A percentile compares a stretch with the other conserved stretches of the same genome.
Evolutionary conservation across 1,140 invertebrate species (phyloP).

Genomic region (Archegozetes longisetosus): DNA sequence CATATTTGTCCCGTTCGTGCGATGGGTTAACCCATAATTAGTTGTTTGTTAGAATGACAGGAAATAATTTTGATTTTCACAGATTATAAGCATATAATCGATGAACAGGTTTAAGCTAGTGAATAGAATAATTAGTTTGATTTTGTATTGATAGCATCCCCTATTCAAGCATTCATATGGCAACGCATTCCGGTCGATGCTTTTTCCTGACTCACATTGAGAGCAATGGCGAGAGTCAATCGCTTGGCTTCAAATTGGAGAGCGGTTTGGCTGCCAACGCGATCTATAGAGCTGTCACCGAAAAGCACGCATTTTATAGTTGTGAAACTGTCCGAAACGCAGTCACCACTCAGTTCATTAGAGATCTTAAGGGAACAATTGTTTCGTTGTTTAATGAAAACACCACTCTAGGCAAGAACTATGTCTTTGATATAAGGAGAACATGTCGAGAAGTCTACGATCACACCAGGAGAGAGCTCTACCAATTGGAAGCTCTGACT

Average conservation of each 20-base stretch:
- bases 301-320: conserved; percentile 78
- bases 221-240: conserved; percentile 41
- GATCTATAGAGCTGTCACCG: conserved; percentile 68
- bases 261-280: conserved; percentile 56
- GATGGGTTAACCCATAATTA: too few species aligned
- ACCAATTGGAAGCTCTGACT: conserved; percentile 25
- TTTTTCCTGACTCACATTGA: conserved; percentile 54
- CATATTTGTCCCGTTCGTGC: too few species aligned
- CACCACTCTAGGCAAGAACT: conserved; percentile 57
- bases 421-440: conserved; percentile 70
- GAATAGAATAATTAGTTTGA: too few species aligned
- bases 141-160: conserved; percentile 46
- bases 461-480: conserved; percentile 54
- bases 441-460: conserved; percentile 74
- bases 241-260: conserved; percentile 58
- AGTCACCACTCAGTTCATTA: conserved; percentile 68
- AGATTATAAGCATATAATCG: too few species aligned
- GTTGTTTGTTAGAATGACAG: too few species aligned
- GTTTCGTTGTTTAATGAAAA: conserved; percentile 54
- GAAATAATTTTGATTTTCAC: too few species aligned
- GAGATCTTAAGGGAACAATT: conserved; percentile 76
- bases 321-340: conserved; percentile 72
- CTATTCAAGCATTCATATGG: conserved; percentile 62
- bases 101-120: too few species aligned
- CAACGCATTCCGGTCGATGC: conserved; percentile 50